These are phyloP conservation scores for Enteromius paludinosus DNA, from an alignment of 2,797 vertebrate species.

Conservation along the genomic window DNA sequence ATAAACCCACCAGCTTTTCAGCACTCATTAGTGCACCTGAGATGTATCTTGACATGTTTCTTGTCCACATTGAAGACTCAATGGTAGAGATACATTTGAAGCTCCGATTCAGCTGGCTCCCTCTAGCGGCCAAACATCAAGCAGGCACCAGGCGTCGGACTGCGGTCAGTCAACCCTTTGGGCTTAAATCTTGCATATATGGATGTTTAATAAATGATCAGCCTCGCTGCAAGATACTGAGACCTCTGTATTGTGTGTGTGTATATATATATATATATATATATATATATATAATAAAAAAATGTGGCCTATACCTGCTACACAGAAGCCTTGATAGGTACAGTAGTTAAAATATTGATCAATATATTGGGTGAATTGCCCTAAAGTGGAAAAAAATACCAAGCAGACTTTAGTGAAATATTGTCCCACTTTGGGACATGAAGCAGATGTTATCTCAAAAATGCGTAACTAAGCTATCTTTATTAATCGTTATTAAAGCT, in stretches of 20 bases:
- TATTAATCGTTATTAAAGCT: not conserved
- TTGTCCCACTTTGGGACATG: too few relatives aligned
- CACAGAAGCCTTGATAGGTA: not conserved
- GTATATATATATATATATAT: not conserved
- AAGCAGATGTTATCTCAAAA: not conserved
- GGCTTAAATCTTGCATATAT: not conserved
- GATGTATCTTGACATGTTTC: not conserved
- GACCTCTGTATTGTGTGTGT: not conserved
- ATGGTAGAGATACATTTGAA: not conserved
- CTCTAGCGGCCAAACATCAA: conserved; percentile 37
- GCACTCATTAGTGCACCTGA: not conserved
- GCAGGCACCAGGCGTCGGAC: not conserved
- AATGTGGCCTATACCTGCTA: not conserved
- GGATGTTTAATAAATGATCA: not conserved
- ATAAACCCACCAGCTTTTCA: not conserved
- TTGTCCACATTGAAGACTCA: not conserved
- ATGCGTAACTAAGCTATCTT: conserved; percentile 34
- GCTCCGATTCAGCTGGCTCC: conserved; percentile 38
- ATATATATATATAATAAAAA: too few relatives aligned
- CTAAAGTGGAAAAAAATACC: too few relatives aligned
- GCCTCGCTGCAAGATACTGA: not conserved
- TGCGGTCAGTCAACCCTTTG: not conserved
- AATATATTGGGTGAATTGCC: not conserved
- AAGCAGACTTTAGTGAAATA: too few relatives aligned
- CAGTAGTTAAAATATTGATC: not conserved